Evolutionary conservation across 2,888 invertebrate species (phyloP), one percentile per base, ranked within the genome.

Genomic region (Carcina quercana): DNA sequence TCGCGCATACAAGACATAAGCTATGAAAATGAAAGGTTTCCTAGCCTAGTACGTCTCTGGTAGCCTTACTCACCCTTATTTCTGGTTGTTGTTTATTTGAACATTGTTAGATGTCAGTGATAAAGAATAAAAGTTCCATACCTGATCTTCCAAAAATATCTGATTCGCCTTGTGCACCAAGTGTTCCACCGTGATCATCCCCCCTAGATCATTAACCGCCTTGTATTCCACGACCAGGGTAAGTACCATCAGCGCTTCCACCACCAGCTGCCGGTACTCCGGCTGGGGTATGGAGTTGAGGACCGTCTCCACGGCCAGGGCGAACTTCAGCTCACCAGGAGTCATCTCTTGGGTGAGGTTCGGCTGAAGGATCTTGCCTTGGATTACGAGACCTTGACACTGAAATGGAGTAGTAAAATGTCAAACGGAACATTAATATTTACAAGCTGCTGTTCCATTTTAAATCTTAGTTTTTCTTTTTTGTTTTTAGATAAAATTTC

Each of bases 291-390:
- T 97, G 30, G 94, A 92, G 69, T 98, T 99, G 30, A 99, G 84
- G 2, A 97, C 97, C 2, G 96, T 94, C 78, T 99, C 99, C 0
- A 99, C 98, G 33, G 96, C 96, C 10, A 99, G 84, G 0, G 99
- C 98, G 76, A 99, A 99, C 80, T 99, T 99, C 51, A 98, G 78
- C 79, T 99, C 99, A 24, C 97, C 97, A 0, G 97, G 90, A 1
- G 99, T 99, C 99, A 99, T 99, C 89, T 98, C 98, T 82, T 96
- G 96, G 0, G 98, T 98, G 30, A 98, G 83, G 71, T 93, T 94
- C 59, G 96, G 96, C 32, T 94, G 94, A 13, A 99, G 79, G 14
- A 95, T 87, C 65, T 95, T 92, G 1, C 95, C 96, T 68, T 97
- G 96, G 42, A 99, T 96, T 5, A 93, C 91, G 32, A 98, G 80